A percentile compares a stretch with the other conserved stretches of the same genome.
Evolutionary conservation across 2,113 vertebrate genomes (phyloP).

Genomic region (Psittacula cyanocephala): DNA sequence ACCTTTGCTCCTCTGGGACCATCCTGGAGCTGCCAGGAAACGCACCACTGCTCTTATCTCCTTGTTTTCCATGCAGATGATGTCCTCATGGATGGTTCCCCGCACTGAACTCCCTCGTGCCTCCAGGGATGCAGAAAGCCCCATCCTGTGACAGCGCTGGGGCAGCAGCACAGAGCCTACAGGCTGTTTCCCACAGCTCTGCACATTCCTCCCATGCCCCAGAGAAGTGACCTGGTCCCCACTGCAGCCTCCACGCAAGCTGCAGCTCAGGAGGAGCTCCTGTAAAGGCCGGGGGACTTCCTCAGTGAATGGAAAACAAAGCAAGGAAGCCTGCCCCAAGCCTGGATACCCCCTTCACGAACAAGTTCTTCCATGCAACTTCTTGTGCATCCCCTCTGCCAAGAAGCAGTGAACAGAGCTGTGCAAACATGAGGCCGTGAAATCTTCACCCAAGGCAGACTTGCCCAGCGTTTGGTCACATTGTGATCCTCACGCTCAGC

Average conservation of each 20-base stretch:
- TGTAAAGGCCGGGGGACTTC: background rate
- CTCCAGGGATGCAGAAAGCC: background rate
- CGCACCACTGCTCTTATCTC: background rate
- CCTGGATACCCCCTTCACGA: background rate
- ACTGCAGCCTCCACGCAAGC: background rate
- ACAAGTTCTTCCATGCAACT: background rate
- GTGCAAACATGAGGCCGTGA: background rate
- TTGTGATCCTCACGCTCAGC: background rate
- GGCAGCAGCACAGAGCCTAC: background rate
- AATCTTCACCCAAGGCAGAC: background rate
- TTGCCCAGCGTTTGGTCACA: background rate
- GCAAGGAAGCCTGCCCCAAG: background rate
- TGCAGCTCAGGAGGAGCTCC: background rate
- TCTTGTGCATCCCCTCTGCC: background rate
- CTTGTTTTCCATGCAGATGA: background rate
- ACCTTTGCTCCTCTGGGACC: background rate
- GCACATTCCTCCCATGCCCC: background rate
- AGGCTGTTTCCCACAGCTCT: background rate
- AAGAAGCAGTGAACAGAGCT: background rate
- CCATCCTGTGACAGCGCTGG: rapidly evolving
- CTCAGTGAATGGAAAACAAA: background rate
- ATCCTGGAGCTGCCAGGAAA: background rate
- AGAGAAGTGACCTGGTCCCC: background rate
- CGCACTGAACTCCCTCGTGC: background rate
- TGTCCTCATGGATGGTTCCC: background rate